Conservation (phyloP, 2,888 invertebrate species). For the Automeris io region DNA sequence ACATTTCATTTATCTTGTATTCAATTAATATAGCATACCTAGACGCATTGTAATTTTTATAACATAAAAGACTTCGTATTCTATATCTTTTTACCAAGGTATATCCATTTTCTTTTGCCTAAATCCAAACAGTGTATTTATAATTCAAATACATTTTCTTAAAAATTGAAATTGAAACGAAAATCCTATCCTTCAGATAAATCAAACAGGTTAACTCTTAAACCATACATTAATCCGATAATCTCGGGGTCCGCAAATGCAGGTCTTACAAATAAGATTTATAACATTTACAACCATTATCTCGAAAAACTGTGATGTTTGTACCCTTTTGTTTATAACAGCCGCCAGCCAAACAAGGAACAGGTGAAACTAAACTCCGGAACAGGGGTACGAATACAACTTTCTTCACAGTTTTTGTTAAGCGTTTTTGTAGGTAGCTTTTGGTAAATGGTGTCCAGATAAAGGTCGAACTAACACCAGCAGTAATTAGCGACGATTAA, state of each 20-base stretch:
- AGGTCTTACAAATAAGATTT: constrained; percentile 70
- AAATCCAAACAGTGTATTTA: too few species aligned
- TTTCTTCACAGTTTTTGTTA: constrained; percentile 71
- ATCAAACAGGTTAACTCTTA: constrained; percentile 49
- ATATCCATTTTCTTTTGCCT: too few species aligned
- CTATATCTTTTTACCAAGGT: too few species aligned
- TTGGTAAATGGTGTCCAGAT: constrained; percentile 71
- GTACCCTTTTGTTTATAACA: constrained; percentile 67
- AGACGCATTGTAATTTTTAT: too few species aligned
- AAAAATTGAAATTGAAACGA: constrained; percentile 2
- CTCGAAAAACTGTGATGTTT: constrained; percentile 71
- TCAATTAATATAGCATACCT: too few species aligned
- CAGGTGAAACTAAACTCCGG: constrained; percentile 62
- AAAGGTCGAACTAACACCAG: constrained; percentile 74
- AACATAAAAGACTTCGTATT: too few species aligned
- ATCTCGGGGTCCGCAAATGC: constrained; percentile 62
- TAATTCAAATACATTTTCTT: too few species aligned
- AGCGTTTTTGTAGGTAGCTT: constrained; percentile 45
- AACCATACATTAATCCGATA: constrained; percentile 55
- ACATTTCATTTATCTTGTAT: too few species aligned
- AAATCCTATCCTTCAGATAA: constrained; percentile 44
- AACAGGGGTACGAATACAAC: constrained; percentile 50
- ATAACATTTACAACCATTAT: constrained; percentile 61
- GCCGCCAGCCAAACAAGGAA: constrained; percentile 68
- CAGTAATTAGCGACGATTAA: constrained; percentile 76